Evolutionary conservation across 2,113 vertebrate species (phyloP).

Genomic region (Cynoglossus semilaevis): DNA sequence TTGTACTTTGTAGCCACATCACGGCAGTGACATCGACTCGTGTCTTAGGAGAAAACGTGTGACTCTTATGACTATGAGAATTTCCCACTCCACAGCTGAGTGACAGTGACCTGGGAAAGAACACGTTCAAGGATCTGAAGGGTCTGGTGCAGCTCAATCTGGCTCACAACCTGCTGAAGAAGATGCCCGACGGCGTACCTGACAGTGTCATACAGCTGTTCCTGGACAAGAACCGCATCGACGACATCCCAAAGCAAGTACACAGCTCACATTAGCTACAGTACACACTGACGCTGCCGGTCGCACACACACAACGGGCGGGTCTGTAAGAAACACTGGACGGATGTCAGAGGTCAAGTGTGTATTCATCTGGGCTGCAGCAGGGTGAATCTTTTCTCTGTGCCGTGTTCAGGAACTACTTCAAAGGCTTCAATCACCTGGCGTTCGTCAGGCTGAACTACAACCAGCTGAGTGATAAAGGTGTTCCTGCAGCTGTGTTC

Average conservation of each 20-base stretch:
- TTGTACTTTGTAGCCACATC: not conserved
- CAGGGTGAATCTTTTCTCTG: not conserved
- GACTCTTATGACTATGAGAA: too few relatives aligned
- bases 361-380: not conserved
- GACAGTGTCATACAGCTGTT: slow-evolving; percentile 87
- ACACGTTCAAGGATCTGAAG: slow-evolving; percentile 90
- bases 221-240: slow-evolving; percentile 91
- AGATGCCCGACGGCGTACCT: slow-evolving; percentile 89
- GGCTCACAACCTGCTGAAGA: slow-evolving; percentile 87
- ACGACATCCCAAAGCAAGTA: slow-evolving; percentile 83
- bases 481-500: slow-evolving; percentile 88
- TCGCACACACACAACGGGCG: not conserved
- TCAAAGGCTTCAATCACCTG: slow-evolving; percentile 85
- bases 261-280: not conserved
- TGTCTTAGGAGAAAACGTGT: not conserved
- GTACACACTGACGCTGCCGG: not conserved
- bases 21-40: not conserved
- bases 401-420: slow-evolving; percentile 77
- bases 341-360: not conserved
- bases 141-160: slow-evolving; percentile 95
- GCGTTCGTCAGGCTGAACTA: slow-evolving; percentile 92
- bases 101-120: slow-evolving; percentile 84
- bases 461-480: slow-evolving; percentile 90
- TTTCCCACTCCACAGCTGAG: slow-evolving; percentile 63
- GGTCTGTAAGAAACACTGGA: not conserved